A percentile compares a stretch with the other conserved stretches of the same genome.
Conservation (phyloP, 2,113 vertebrate genomes). For the Chaetodon trifascialis region DNA sequence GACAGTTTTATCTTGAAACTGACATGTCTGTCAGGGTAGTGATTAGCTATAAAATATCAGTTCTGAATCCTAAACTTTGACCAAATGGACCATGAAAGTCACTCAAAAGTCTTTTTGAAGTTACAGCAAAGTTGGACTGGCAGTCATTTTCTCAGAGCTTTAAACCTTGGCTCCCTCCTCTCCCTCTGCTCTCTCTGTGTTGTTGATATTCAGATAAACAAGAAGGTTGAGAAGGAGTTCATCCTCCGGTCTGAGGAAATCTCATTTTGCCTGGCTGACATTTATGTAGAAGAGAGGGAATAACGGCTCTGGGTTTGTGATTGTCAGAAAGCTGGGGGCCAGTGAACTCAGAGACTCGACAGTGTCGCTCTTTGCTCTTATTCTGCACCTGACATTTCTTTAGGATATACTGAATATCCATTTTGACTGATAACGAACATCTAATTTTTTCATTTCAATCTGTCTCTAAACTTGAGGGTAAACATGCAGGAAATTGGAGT, state of each 20-base stretch:
- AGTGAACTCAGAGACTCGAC: neutral
- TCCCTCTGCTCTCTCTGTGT: neutral
- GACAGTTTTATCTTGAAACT: neutral
- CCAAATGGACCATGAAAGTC: conserved; percentile 30
- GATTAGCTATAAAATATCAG: conserved; percentile 3
- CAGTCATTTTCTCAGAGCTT: conserved; percentile 18
- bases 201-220: conserved; percentile 50
- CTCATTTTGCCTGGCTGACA: conserved; percentile 53
- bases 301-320: conserved; percentile 12
- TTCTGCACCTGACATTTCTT: conserved; percentile 18
- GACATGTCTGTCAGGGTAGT: neutral
- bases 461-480: neutral
- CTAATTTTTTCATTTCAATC: neutral
- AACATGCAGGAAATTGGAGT: neutral
- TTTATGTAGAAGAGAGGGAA: conserved; percentile 38
- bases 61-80: neutral
- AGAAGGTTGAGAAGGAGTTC: conserved; percentile 42
- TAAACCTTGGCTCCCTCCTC: neutral
- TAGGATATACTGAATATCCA: neutral
- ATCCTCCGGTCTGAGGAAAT: conserved; percentile 40
- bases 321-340: conserved; percentile 1
- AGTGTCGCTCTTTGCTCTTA: neutral
- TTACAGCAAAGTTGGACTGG: neutral
- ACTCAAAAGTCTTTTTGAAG: conserved; percentile 19
- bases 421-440: neutral